A percentile compares a stretch with the other conserved stretches of the same genome.
phyloP scores from a whole-genome alignment of 2,888 invertebrate genomes.

The Plebejus argus region DNA sequence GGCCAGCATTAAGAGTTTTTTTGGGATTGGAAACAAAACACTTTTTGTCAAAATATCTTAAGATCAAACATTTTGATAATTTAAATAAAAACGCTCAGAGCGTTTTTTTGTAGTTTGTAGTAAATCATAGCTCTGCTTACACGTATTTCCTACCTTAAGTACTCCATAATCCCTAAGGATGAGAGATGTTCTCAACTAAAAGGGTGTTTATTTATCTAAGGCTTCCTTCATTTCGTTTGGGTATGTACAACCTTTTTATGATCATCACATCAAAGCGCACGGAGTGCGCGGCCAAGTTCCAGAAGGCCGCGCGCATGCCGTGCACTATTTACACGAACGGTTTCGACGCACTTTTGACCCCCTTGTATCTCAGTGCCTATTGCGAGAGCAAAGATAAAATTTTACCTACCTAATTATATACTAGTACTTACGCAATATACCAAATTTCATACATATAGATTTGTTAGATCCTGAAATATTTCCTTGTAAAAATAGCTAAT shows the following conservation, averaged over 20 bases:
- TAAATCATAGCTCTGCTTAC: constrained; percentile 28
- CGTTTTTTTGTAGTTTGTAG: not conserved
- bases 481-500: too few relatives aligned
- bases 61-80: not conserved
- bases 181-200: constrained; percentile 42
- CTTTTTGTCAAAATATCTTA: not conserved
- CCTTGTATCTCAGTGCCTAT: too few relatives aligned
- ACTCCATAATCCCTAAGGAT: constrained; percentile 39
- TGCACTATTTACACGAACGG: too few relatives aligned
- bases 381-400: too few relatives aligned
- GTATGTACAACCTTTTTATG: constrained; percentile 30
- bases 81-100: not conserved
- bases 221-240: constrained; percentile 33
- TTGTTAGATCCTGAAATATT: too few relatives aligned
- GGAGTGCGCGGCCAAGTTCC: too few relatives aligned
- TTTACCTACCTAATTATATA: too few relatives aligned
- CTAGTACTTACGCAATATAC: too few relatives aligned
- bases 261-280: constrained; percentile 28
- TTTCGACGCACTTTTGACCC: too few relatives aligned
- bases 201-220: constrained; percentile 43
- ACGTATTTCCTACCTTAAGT: constrained; percentile 34
- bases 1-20: not conserved
- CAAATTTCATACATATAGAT: too few relatives aligned
- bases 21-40: not conserved
- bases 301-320: too few relatives aligned